These are phyloP conservation scores for Tridacna crocea DNA, from an alignment of 2,888 invertebrate species.

Conservation along the genomic window DNA sequence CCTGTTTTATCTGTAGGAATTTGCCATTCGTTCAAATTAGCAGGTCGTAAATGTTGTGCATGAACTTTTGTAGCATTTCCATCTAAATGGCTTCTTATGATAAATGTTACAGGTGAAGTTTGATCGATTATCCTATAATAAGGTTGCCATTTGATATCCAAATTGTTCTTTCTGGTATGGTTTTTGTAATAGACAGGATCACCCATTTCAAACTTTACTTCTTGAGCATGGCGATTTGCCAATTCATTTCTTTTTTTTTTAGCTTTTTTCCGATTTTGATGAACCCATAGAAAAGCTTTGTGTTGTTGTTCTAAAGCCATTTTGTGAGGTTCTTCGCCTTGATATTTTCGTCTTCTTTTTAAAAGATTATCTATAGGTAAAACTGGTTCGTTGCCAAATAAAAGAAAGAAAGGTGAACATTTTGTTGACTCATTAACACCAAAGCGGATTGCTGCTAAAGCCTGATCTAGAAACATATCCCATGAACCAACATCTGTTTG, in stretches of 20 bases:
- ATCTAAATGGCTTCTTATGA: constrained; percentile 42
- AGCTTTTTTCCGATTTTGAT: constrained; percentile 31
- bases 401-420: too few species aligned
- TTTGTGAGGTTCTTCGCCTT: too few species aligned
- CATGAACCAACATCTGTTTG: too few species aligned
- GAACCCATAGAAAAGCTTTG: constrained; percentile 38
- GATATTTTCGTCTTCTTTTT: too few species aligned
- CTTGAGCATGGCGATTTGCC: constrained; percentile 16
- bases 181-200: constrained; percentile 9
- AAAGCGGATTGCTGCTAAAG: too few species aligned
- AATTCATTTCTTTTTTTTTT: constrained; percentile 42
- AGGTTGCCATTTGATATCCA: too few species aligned
- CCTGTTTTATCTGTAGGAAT: not conserved
- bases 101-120: constrained; percentile 37
- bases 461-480: too few species aligned
- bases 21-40: constrained; percentile 32
- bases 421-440: too few species aligned
- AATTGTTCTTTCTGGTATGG: too few species aligned
- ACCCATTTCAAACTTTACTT: too few species aligned
- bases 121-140: constrained; percentile 52
- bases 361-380: too few species aligned
- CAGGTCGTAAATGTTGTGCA: constrained; percentile 39
- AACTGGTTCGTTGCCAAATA: too few species aligned
- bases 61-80: constrained; percentile 27
- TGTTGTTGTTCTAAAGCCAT: constrained; percentile 60